Evolutionary conservation across 1,140 invertebrate species (phyloP).

Genomic region (Procambarus virginalis): DNA sequence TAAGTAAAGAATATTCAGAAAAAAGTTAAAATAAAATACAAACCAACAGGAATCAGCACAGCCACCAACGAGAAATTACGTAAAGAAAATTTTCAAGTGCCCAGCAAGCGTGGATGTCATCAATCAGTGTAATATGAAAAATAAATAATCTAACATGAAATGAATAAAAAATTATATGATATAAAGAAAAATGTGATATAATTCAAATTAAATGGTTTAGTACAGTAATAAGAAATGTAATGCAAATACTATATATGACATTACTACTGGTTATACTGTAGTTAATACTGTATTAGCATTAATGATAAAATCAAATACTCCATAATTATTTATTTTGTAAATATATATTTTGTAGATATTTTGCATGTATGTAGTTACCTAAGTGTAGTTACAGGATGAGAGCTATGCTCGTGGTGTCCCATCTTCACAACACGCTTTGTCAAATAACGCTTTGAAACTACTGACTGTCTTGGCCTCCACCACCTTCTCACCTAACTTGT

Average conservation of each 20-base stretch:
- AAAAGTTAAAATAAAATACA: slow-evolving; percentile 48
- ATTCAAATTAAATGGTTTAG: neutral
- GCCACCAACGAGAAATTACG: slow-evolving; percentile 39
- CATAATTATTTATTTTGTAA: neutral
- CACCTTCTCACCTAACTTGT: no score
- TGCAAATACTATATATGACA: neutral
- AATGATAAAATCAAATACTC: neutral
- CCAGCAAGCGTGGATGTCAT: slow-evolving; percentile 35
- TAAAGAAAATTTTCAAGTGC: slow-evolving; percentile 31
- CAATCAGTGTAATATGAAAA: neutral
- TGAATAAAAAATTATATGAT: neutral
- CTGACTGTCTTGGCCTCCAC: no score
- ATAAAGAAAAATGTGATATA: neutral
- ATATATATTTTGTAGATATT: no score
- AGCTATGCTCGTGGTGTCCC: no score
- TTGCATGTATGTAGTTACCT: no score
- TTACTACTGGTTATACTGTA: no score
- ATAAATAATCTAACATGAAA: neutral
- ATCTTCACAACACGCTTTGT: no score
- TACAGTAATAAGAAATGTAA: neutral
- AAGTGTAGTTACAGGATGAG: no score
- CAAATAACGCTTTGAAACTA: no score
- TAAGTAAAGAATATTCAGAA: slow-evolving; percentile 7
- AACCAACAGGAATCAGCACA: slow-evolving; percentile 55
- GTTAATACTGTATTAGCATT: no score